phyloP scores from a whole-genome alignment of 2,797 vertebrate species.

The Anisognathus igniventris region DNA sequence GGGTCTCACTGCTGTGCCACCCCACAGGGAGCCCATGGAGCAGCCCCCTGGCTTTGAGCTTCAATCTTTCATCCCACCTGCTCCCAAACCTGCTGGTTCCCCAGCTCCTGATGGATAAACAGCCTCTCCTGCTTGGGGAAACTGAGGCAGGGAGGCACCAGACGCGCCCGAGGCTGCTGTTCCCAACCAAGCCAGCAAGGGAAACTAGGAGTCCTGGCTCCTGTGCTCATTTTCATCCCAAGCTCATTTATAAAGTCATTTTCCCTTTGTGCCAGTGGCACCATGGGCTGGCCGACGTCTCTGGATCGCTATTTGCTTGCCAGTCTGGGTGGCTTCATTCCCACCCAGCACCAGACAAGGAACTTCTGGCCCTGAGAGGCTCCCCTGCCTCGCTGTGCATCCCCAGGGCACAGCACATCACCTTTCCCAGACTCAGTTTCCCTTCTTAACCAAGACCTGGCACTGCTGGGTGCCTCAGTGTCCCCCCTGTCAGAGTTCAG shows the following conservation, averaged over 20 bases:
- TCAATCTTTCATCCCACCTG: not conserved
- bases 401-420: not conserved
- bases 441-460: not conserved
- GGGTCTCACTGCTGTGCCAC: rapidly evolving
- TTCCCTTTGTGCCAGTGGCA: not conserved
- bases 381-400: rapidly evolving
- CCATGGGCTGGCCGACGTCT: rapidly evolving
- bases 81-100: not conserved
- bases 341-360: not conserved
- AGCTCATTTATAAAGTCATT: not conserved
- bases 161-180: not conserved
- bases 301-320: not conserved
- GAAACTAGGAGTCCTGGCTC: not conserved
- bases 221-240: not conserved
- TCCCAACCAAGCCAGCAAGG: rapidly evolving
- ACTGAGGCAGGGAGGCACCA: not conserved
- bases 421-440: not conserved
- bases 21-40: not conserved
- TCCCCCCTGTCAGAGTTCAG: not conserved
- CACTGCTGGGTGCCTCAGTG: not conserved
- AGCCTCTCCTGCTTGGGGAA: not conserved
- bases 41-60: not conserved
- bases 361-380: not conserved
- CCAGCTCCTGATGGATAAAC: not conserved
- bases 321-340: not conserved